phyloP scores from a whole-genome alignment of 2,113 vertebrate species.

The Anser brachyrhynchus region DNA sequence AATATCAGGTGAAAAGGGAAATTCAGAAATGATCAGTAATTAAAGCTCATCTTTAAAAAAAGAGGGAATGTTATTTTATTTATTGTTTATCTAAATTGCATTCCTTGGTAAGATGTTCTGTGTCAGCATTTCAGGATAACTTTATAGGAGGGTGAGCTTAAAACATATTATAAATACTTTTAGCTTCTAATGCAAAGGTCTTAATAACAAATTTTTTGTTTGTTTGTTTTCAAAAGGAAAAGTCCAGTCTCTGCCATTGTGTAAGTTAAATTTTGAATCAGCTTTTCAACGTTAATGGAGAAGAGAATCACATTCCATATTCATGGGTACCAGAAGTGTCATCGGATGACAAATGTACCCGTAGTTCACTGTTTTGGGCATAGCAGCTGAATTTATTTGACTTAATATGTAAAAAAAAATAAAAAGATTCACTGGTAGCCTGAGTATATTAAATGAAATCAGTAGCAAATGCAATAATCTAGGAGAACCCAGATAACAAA shows the following conservation, averaged over 20 bases:
- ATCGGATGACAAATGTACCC: slow-evolving; percentile 18
- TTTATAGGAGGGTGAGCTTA: neutral
- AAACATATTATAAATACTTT: neutral
- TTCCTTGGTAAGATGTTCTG: neutral
- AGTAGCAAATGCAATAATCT: neutral
- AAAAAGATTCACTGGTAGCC: neutral
- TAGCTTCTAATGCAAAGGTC: neutral
- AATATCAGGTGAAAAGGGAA: neutral
- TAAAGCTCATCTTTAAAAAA: neutral
- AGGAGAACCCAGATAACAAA: neutral
- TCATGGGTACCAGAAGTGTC: slow-evolving; percentile 15
- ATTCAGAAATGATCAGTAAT: neutral
- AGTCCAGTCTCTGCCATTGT: neutral
- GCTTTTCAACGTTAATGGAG: neutral
- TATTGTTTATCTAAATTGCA: neutral
- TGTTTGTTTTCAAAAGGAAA: neutral
- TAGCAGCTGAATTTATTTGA: neutral
- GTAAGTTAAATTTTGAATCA: slow-evolving; percentile 10
- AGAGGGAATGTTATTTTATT: neutral
- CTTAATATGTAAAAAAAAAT: neutral
- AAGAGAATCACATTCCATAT: neutral
- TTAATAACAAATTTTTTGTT: neutral
- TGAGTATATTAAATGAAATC: neutral
- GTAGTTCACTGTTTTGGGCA: neutral
- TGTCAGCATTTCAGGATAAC: neutral